Conservation (phyloP, 1,140 invertebrate species). For the Portunus trituberculatus region DNA sequence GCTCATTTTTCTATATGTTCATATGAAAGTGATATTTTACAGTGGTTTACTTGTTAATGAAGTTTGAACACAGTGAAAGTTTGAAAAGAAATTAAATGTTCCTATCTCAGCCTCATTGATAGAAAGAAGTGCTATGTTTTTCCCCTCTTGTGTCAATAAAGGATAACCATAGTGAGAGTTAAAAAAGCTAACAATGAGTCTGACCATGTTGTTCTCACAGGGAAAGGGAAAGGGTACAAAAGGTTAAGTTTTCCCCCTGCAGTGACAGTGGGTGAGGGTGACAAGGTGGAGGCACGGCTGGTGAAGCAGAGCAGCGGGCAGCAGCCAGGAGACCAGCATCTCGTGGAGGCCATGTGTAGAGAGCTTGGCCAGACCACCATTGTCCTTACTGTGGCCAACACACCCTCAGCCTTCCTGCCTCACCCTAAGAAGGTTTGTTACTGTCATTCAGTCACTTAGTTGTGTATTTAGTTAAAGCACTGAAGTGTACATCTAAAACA, state of each 20-base stretch:
- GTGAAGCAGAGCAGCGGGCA: constrained; percentile 39
- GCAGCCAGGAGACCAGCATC: constrained; percentile 45
- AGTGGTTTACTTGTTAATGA: too few relatives aligned
- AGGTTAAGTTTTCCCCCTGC: neutral
- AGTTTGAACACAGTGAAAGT: too few relatives aligned
- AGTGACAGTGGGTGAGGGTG: constrained; percentile 54
- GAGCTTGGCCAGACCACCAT: constrained; percentile 64
- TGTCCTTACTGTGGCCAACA: constrained; percentile 68
- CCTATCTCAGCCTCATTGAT: too few relatives aligned
- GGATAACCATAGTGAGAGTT: neutral
- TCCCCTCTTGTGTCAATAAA: too few relatives aligned
- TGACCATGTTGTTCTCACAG: too few relatives aligned
- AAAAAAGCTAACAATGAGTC: neutral
- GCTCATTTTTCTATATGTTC: too few relatives aligned
- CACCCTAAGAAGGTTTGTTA: constrained; percentile 52
- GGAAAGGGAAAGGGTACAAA: too few relatives aligned
- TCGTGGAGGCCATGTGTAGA: constrained; percentile 63
- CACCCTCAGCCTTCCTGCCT: constrained; percentile 52
- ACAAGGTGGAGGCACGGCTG: constrained; percentile 49
- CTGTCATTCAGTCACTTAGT: neutral
- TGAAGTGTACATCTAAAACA: too few relatives aligned
- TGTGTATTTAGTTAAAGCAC: too few relatives aligned
- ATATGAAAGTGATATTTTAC: too few relatives aligned
- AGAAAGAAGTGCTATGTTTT: too few relatives aligned
- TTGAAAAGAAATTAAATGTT: too few relatives aligned